Evolutionary conservation across 2,888 invertebrate species (phyloP).

Genomic region (Lampropteryx suffumata): DNA sequence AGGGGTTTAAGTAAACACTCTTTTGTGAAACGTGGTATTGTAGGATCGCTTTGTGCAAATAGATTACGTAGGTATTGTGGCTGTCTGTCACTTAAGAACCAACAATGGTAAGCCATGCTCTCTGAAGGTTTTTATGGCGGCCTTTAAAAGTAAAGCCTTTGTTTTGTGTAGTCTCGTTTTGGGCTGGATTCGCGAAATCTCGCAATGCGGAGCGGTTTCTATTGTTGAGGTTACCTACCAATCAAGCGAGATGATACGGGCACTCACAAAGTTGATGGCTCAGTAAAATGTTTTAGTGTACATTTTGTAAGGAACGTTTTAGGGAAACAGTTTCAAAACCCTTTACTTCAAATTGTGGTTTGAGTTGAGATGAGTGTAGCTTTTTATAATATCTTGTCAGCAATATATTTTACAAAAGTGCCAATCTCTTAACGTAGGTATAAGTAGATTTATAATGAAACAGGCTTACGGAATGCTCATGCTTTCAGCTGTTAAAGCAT

Average conservation of each 20-base stretch:
- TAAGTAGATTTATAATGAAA: too few relatives aligned
- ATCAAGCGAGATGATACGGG: not conserved
- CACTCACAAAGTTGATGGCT: not conserved
- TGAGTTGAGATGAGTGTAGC: too few relatives aligned
- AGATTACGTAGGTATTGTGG: conserved; percentile 72
- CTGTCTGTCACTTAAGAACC: conserved; percentile 46
- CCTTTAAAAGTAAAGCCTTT: conserved; percentile 31
- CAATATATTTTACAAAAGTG: too few relatives aligned
- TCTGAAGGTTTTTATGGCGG: conserved; percentile 33
- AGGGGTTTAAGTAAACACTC: conserved; percentile 81
- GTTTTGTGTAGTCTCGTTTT: conserved; percentile 19
- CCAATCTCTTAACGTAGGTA: too few relatives aligned
- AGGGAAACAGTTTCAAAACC: not conserved
- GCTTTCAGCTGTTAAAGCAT: too few relatives aligned
- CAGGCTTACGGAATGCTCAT: too few relatives aligned
- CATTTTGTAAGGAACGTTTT: not conserved
- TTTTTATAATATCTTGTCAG: too few relatives aligned
- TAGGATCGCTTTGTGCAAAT: conserved; percentile 73
- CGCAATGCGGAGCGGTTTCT: conserved; percentile 8
- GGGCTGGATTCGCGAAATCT: conserved; percentile 10
- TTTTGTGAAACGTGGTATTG: conserved; percentile 71
- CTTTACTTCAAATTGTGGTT: too few relatives aligned
- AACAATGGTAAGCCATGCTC: conserved; percentile 38
- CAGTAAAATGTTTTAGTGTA: not conserved
- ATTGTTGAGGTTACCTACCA: conserved; percentile 3